Base-by-base conservation (phyloP, 2,797 vertebrate species). In the Threskiornis aethiopicus region DNA sequence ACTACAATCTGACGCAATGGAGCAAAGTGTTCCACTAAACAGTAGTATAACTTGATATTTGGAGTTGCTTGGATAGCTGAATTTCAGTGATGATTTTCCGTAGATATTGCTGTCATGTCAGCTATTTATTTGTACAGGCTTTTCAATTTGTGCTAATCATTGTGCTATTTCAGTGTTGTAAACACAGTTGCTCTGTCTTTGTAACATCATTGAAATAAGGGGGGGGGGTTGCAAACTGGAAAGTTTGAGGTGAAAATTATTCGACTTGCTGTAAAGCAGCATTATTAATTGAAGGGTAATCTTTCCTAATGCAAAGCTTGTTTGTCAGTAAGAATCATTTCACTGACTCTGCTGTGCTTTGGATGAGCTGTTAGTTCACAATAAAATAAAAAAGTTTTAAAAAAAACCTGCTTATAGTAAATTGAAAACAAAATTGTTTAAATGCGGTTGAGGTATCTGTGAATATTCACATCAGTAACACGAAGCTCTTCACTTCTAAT, bases 61-160 rank as follows among this genome's bases (percentile, higher is more conserved):
- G 39, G 49, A 78, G 16, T 67, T 84, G 62, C 44, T 73, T 69
- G 69, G 9, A 17, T 76, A 69, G 35, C 58, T 86, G 77, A 69
- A 85, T 59, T 90, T 95, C 80, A 76, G 20, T 17, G 6, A 1
- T 51, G 46, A 54, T 78, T 87, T 93, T 70, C 49, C 61, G 42
- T 21, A 69, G 57, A 37, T 90, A 64, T 19, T 84, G 64, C 72
- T 87, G 61, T 67, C 71, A 24, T 37, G 39, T 84, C 41, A 62
- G 18, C 61, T 81, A 6, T 85, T 93, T 84, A 57, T 93, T 73
- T 94, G 24, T 52, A 54, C 44, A 58, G 33, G 54, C 31, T 87
- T 88, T 91, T 70, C 20, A 57, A 6, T 80, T 67, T 71, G 12
- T 59, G 46, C 37, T 87, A 66, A 49, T 73, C 47, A 4, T 35